phyloP scores from a whole-genome alignment of 2,113 vertebrate genomes.

The Xerus inauris region DNA sequence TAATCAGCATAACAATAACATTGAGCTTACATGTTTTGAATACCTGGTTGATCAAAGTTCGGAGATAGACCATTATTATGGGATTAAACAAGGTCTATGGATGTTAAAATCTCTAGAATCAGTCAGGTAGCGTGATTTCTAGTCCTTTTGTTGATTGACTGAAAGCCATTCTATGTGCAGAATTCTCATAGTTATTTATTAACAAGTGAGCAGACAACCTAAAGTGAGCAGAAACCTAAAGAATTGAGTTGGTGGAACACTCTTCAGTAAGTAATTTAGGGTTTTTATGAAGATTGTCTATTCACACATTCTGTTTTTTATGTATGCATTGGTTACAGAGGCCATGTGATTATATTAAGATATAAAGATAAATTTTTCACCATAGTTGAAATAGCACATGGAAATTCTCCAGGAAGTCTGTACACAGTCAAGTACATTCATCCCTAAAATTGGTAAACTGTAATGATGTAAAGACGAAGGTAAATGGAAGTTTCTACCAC shows the following conservation, averaged over 20 bases:
- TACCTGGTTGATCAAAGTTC: not conserved
- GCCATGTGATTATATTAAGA: not conserved
- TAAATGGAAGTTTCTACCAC: not conserved
- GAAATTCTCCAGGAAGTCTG: not conserved
- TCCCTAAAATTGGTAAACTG: not conserved
- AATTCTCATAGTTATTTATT: not conserved
- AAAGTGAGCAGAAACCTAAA: not conserved
- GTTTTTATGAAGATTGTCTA: not conserved
- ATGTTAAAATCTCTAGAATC: too few species aligned
- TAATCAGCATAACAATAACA: not conserved
- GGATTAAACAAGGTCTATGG: not conserved
- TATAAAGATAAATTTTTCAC: not conserved
- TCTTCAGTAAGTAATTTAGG: not conserved
- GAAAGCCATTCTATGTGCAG: not conserved
- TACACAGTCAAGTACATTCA: not conserved
- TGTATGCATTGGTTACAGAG: not conserved
- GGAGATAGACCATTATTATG: not conserved
- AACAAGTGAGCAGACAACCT: not conserved
- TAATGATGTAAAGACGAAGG: not conserved
- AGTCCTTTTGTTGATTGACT: not conserved
- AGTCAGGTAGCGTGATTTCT: not conserved
- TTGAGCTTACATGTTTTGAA: not conserved
- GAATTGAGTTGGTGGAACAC: not conserved
- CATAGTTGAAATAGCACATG: not conserved
- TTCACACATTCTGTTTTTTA: not conserved